Evolutionary conservation across 2,113 vertebrate genomes (phyloP), one percentile per base, ranked within the genome.

Genomic region (Guaruba guarouba): DNA sequence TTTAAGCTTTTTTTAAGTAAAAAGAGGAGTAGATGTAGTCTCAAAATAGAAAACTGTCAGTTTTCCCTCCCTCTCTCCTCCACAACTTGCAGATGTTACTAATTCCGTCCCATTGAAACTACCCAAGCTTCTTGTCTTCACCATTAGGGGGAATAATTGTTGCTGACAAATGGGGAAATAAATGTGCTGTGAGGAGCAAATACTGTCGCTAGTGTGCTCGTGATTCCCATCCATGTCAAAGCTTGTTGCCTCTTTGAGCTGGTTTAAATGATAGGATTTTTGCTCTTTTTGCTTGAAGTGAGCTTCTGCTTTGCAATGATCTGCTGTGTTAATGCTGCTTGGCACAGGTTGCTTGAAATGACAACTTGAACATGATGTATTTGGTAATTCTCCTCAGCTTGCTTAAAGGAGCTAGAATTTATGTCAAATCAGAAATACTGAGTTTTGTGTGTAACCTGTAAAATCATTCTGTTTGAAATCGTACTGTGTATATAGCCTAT

Each of bases 91-190:
- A 97, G 94, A 95, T 25, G 12, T 88, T 97, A 92, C 91, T 93
- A 88, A 93, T 95, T 93, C 68, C 75, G 73, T 82, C 31, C 68
- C 78, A 82, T 79, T 86, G 81, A 35, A 82, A 91, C 86, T 92
- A 91, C 77, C 57, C 83, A 46, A 91, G 48, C 81, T 95, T 79
- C 91, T 92, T 84, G 89, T 95, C 94, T 95, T 91, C 74, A 89
- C 89, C 74, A 89, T 95, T 96, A 97, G 96, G 83, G 74, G 84
- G 89, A 95, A 93, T 96, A 95, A 95, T 95, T 93, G 83, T 95
- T 95, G 80, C 96, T 96, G 95, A 96, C 81, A 96, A 94, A 93
- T 59, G 95, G 70, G 61, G 80, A 92, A 94, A 92, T 93, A 92
- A 94, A 86, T 79, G 86, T 92, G 11, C 83, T 78, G 2, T 61